Evolutionary conservation across 2,888 invertebrate genomes (phyloP).

Genomic region (Abrostola triplasia): DNA sequence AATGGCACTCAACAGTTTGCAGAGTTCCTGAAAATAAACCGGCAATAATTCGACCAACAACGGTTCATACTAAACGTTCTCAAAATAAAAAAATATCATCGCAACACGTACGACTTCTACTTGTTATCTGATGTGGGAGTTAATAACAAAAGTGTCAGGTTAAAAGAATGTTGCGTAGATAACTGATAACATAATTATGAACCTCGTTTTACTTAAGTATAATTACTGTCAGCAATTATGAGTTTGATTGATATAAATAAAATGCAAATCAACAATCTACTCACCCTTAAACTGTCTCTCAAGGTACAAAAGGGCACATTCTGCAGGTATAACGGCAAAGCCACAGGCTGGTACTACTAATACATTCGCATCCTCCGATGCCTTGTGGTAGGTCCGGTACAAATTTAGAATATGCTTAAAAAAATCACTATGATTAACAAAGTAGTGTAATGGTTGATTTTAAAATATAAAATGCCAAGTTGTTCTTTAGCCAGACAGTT

Average conservation of each 20-base stretch:
- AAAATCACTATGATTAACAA: not conserved
- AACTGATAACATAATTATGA: too few relatives aligned
- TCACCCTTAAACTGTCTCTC: conserved; percentile 70
- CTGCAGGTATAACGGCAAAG: conserved; percentile 63
- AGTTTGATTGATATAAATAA: not conserved
- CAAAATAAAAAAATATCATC: too few relatives aligned
- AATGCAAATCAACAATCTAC: not conserved
- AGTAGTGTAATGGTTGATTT: too few relatives aligned
- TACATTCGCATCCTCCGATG: conserved; percentile 66
- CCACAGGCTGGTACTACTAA: conserved; percentile 73
- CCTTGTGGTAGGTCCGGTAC: conserved; percentile 61
- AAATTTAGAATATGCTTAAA: conserved; percentile 70
- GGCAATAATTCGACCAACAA: too few relatives aligned
- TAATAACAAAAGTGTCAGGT: too few relatives aligned
- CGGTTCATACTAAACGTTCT: too few relatives aligned
- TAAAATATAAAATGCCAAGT: too few relatives aligned
- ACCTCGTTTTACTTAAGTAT: too few relatives aligned
- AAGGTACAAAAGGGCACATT: conserved; percentile 65
- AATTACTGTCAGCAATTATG: not conserved
- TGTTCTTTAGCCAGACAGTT: too few relatives aligned
- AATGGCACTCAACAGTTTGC: conserved; percentile 68
- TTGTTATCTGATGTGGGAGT: too few relatives aligned
- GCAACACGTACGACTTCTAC: too few relatives aligned
- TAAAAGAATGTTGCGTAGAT: too few relatives aligned
- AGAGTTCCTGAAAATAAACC: conserved; percentile 64